A percentile compares a stretch with the other conserved stretches of the same genome.
These are phyloP conservation scores for Molothrus ater DNA, from an alignment of 2,797 vertebrate genomes.

Conservation along the genomic window DNA sequence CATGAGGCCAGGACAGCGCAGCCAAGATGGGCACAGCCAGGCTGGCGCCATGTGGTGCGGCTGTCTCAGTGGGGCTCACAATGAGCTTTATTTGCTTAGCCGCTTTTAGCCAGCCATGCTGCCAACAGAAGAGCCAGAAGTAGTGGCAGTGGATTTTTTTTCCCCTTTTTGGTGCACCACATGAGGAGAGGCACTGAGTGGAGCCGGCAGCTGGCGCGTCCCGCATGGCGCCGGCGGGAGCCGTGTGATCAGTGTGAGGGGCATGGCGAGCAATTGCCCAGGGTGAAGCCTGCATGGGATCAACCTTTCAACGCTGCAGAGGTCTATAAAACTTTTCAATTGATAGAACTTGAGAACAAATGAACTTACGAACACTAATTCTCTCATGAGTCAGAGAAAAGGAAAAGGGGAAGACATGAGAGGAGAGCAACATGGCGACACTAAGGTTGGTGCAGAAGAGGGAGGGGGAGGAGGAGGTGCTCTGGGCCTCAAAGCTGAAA, in stretches of 20 bases:
- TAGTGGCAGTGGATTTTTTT: neutral
- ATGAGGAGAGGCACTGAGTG: neutral
- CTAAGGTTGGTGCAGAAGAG: neutral
- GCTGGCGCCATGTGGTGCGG: fast-evolving
- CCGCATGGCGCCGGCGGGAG: fast-evolving
- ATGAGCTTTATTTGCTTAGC: neutral
- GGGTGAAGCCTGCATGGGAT: no score
- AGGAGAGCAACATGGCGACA: no score
- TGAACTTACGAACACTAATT: neutral
- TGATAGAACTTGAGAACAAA: neutral
- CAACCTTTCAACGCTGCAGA: neutral
- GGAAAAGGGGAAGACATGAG: neutral
- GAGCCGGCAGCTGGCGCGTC: neutral
- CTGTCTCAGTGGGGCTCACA: neutral
- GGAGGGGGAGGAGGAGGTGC: neutral
- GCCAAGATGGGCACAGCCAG: neutral
- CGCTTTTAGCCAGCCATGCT: neutral
- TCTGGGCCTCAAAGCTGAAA: neutral
- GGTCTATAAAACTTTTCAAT: neutral
- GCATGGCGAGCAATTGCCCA: neutral
- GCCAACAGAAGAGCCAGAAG: neutral
- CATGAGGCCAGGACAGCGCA: neutral
- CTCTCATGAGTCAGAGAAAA: neutral
- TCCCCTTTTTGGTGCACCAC: fast-evolving
- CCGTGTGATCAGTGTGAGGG: neutral